Base-by-base conservation (phyloP, 2,113 vertebrate genomes). In the Hipposideros armiger region DNA sequence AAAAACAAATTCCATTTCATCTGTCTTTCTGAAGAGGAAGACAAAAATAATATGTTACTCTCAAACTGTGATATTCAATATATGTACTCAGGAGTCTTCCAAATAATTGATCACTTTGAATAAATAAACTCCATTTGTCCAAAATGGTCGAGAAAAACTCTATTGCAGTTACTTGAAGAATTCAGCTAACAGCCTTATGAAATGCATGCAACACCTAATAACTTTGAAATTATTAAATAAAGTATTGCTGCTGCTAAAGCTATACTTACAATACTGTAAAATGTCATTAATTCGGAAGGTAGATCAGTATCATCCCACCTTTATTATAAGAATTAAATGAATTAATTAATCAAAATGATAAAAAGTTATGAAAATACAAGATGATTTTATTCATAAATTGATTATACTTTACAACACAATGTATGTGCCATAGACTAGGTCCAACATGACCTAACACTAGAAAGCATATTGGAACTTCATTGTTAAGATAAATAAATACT, bases 61-160 rank as follows among this genome's bases (percentile, higher is more conserved):
- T 90, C 60, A 95, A 94, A 86, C 66, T 82, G 45, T 94, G 62
- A 80, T 88, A 80, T 4, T 66, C 30, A 58, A 58, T 52, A 40
- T 52, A 77, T 15, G 16, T 22, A 94, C 64, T 90, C 64, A 92
- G 74, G 62, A 77, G 52, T 69, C 82, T 95, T 87, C 81, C 36
- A 82, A 20, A 58, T 91, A 90, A 92, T 78, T 95, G 32, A 87
- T 93, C 67, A 70, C 72, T 90, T 67, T 87, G 42, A 87, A 42
- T 62, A 74, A 94, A 84, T 54, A 32, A 90, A 62, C 11, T 76
- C 58, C 60, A 89, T 95, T 90, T 96, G 47, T 94, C 81, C 66
- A 92, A 92, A 97, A 92, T 92, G 58, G 8, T 69, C 90, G 36
- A 96, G n/a, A 81, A 56, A 83, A 4, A 85, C 66, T 92, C 64